Evolutionary conservation across 2,888 invertebrate species (phyloP), one percentile per base, ranked within the genome.

Genomic region (Dryobotodes eremita): DNA sequence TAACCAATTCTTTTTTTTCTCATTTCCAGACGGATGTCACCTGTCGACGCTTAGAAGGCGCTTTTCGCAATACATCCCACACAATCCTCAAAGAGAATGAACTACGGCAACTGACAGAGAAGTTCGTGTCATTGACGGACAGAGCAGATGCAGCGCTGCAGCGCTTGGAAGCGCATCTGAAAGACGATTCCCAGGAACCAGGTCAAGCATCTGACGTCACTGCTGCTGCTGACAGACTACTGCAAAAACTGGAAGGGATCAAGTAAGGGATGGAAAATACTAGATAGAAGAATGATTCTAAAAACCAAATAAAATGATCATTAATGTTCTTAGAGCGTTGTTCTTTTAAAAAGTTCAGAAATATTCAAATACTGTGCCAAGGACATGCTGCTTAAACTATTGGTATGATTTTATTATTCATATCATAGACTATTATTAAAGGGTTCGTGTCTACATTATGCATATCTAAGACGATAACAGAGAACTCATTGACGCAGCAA

Each of bases 141-240:
- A 92, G 96, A 82, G 96, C 97, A 1, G 97, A 97, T 78, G 93
- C 95, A 71, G 95, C 95, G n/a, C 92, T 97, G 53, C 95, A 95
- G 86, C 92, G 93, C 15, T 90, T 97, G 71, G 96, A 97, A 82
- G 90, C 90, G n/a, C 92, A 93, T 76, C 80, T 96, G 20, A 92
- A 90, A 46, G 93, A 93, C 53, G 95, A 95, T 46, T 77, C 85
- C 1, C 94, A 94, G 5, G 94, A 91, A 70, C 90, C 92, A 0
- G 86, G 90, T 2, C 91, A 92, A 11, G 75, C 91, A 1, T 94
- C 96, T 0, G 95, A 96, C n/a, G 93, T 95, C 17, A 93, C 95
- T 3, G 93, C 93, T 0, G 95, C 90, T 5, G 95, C 96, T 11
- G 95, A 96, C 80, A 91, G 91, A 81, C 90, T 97, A 11, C 77